phyloP scores from a whole-genome alignment of 2,888 invertebrate species.

The Eristalis tenax region DNA sequence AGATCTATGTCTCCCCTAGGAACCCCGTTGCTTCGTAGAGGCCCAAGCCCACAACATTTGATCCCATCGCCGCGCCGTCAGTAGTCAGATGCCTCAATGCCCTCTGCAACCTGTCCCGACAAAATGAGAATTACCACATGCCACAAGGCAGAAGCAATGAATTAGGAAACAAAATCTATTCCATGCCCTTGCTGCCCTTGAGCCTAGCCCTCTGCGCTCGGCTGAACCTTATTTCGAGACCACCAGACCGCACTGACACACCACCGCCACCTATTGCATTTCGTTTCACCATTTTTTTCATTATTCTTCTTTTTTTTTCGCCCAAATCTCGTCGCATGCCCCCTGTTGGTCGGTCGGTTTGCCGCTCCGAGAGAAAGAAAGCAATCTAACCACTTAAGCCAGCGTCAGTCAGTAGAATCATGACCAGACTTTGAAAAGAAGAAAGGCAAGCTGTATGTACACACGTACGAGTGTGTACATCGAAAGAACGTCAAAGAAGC shows the following conservation, averaged over 20 bases:
- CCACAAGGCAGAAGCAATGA: neutral
- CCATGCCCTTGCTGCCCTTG: neutral
- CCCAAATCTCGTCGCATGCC: conserved; percentile 2
- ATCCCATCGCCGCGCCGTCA: neutral
- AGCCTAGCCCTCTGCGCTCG: neutral
- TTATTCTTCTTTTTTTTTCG: neutral
- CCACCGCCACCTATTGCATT: conserved; percentile 16
- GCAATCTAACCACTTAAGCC: conserved; percentile 62
- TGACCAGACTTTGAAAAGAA: conserved; percentile 66
- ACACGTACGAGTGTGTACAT: conserved; percentile 20
- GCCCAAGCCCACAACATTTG: neutral
- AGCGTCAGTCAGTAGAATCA: conserved; percentile 47
- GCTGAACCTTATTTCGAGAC: neutral
- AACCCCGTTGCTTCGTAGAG: neutral
- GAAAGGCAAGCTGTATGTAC: conserved; percentile 50
- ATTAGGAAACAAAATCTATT: neutral
- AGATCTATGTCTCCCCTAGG: neutral
- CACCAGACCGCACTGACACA: conserved; percentile 18
- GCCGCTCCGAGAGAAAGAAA: conserved; percentile 44
- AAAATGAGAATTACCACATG: neutral
- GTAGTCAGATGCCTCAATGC: neutral
- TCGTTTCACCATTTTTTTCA: neutral
- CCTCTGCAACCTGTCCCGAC: neutral
- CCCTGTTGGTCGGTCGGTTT: neutral
- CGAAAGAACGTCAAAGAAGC: conserved; percentile 49